phyloP scores from a whole-genome alignment of 1,140 invertebrate genomes.

The Drosophila aff. region DNA sequence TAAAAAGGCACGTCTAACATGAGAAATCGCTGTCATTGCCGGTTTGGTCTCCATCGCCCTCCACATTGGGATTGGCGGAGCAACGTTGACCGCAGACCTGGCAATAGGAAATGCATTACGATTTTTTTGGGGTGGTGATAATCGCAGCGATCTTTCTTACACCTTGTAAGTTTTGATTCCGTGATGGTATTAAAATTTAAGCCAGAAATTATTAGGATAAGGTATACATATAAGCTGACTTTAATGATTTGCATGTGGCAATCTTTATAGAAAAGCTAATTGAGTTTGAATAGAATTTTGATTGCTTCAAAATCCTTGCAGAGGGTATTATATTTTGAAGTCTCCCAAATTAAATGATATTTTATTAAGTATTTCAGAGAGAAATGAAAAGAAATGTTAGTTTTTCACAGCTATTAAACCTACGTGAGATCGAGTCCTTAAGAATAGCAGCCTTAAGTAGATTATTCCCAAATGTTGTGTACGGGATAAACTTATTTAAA shows the following conservation, averaged over 20 bases:
- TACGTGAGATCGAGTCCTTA: background rate
- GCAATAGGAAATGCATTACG: slow-evolving; percentile 31
- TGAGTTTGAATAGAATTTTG: background rate
- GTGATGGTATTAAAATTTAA: background rate
- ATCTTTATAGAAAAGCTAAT: background rate
- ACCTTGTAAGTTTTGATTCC: background rate
- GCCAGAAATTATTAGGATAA: background rate
- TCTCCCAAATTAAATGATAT: too few relatives aligned
- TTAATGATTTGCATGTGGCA: too few relatives aligned
- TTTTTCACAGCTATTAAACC: background rate
- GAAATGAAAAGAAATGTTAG: too few relatives aligned
- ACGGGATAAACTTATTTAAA: background rate
- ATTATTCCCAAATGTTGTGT: background rate
- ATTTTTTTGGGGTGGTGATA: slow-evolving; percentile 2
- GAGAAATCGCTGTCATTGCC: slow-evolving; percentile 75
- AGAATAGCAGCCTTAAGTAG: too few relatives aligned
- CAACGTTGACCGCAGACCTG: slow-evolving; percentile 31
- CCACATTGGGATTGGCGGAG: background rate
- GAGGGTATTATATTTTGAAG: background rate
- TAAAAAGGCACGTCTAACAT: slow-evolving; percentile 77
- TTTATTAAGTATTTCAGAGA: too few relatives aligned
- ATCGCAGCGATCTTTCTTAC: slow-evolving; percentile 15
- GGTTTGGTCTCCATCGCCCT: slow-evolving; percentile 31
- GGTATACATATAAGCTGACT: background rate
- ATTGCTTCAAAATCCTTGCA: background rate